Conservation (phyloP, 2,888 invertebrate species). For the Eledona agricola region DNA sequence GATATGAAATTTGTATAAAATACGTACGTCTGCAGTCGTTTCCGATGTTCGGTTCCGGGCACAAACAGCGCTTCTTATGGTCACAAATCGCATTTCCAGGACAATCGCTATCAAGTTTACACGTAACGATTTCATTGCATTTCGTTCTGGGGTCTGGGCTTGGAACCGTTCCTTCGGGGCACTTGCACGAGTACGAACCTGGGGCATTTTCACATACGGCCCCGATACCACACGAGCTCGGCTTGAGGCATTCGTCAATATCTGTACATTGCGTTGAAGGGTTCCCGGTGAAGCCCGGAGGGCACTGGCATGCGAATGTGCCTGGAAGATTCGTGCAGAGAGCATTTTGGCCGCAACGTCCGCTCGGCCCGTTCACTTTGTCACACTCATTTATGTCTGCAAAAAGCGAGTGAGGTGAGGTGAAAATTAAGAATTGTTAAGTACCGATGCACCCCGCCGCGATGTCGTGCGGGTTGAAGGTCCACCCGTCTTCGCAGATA, state of each 20-base stretch:
- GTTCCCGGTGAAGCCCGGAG: slow-evolving; percentile 86
- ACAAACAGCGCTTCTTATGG: slow-evolving; percentile 78
- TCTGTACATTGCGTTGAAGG: slow-evolving; percentile 82
- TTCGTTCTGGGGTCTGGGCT: slow-evolving; percentile 85
- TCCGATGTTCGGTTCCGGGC: slow-evolving; percentile 91
- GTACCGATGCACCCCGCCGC: slow-evolving; percentile 84
- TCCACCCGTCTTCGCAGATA: slow-evolving; percentile 93
- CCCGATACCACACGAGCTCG: slow-evolving; percentile 79
- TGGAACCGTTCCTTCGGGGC: slow-evolving; percentile 82
- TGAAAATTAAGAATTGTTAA: slow-evolving; percentile 39
- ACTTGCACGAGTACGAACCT: slow-evolving; percentile 81
- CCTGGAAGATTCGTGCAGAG: slow-evolving; percentile 83
- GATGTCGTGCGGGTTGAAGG: slow-evolving; percentile 88
- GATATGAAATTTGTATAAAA: slow-evolving; percentile 4
- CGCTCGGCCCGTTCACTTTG: slow-evolving; percentile 75
- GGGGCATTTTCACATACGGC: slow-evolving; percentile 82
- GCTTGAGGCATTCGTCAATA: slow-evolving; percentile 81
- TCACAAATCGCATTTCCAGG: slow-evolving; percentile 92
- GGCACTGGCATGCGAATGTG: slow-evolving; percentile 82
- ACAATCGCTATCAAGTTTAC: slow-evolving; percentile 79
- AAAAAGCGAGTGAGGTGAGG: slow-evolving; percentile 37
- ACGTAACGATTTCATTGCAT: slow-evolving; percentile 84
- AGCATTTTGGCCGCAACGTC: slow-evolving; percentile 86
- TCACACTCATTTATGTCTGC: slow-evolving; percentile 92
- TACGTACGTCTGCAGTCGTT: slow-evolving; percentile 90